A percentile compares a stretch with the other conserved stretches of the same genome.
Conservation (phyloP, 2,113 vertebrate species). For the Poicephalus meyeri region DNA sequence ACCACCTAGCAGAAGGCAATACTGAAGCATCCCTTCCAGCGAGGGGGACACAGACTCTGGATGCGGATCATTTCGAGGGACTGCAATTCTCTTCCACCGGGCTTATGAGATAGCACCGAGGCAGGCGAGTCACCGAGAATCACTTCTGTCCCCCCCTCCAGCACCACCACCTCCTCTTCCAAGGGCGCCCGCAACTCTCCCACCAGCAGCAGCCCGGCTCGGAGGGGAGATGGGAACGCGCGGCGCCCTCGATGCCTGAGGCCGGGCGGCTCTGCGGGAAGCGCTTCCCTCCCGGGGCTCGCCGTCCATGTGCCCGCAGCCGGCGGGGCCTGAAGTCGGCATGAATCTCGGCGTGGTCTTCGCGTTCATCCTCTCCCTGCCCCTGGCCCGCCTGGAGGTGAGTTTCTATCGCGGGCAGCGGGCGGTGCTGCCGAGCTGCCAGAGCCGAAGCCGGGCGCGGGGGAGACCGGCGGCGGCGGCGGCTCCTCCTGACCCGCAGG, state of each 20-base stretch:
- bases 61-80: neutral
- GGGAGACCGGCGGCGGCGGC: neutral
- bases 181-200: neutral
- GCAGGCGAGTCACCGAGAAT: neutral
- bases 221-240: constrained; percentile 7
- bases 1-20: constrained; percentile 17
- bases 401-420: constrained; percentile 41
- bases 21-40: neutral
- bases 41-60: neutral
- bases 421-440: constrained; percentile 42
- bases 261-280: constrained; percentile 16
- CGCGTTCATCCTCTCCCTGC: constrained; percentile 68
- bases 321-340: constrained; percentile 57
- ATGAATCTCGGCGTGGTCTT: constrained; percentile 74
- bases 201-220: neutral
- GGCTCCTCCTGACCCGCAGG: neutral
- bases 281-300: constrained; percentile 14
- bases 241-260: constrained; percentile 42
- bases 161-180: neutral
- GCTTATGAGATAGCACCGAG: constrained; percentile 18
- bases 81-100: neutral
- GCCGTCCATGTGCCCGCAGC: constrained; percentile 68
- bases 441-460: neutral
- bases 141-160: neutral
- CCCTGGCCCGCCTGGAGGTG: constrained; percentile 69